Base-by-base conservation (phyloP, 2,797 vertebrate species). In the Ptychadena robeensis region DNA sequence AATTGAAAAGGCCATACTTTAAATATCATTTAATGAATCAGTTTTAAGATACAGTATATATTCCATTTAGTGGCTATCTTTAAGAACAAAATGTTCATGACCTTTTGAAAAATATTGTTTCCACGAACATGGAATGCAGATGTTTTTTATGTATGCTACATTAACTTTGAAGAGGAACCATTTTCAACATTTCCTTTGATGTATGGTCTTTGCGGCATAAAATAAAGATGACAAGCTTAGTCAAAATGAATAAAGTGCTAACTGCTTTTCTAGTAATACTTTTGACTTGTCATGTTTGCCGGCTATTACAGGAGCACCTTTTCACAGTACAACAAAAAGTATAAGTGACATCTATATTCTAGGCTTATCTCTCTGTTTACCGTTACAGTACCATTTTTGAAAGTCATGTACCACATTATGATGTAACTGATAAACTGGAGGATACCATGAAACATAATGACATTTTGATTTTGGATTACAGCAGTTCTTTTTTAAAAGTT, bases 221-320 rank as follows among this genome's bases (percentile, higher is more conserved):
- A 83, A 79, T 73, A 48, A 73, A 79, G 82, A 37, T 83, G 82
- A 83, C 82, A 83, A 65, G 76, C 44, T 40, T 68, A 79, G 82
- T 79, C 82, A 79, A 72, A 83, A 73, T 67, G 67, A 79, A 83
- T 83, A 79, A 70, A 64, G 66, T 68, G 57, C 71, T 71, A 83
- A 79, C 63, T 79, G 32, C 44, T n/a, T 66, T 72, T 67, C 40
- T 40, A 73, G 70, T 79, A 83, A 83, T 83, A 83, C 76, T 77
- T 83, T 83, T 83, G 82, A 83, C 82, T 83, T 79, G 82, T 73
- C 48, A 61, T 83, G 82, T 68, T 83, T 68, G 61, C 82, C 30
- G 82, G 82, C 82, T 79, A 83, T 83, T 71, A 83, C 69, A 59
- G 37, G 48, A 59, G 76, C 63, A 83, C 82, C 82, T 83, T 83